Evolutionary conservation across 2,888 invertebrate species (phyloP), one percentile per base, ranked within the genome.

Genomic region (Drosophila anomalipes): DNA sequence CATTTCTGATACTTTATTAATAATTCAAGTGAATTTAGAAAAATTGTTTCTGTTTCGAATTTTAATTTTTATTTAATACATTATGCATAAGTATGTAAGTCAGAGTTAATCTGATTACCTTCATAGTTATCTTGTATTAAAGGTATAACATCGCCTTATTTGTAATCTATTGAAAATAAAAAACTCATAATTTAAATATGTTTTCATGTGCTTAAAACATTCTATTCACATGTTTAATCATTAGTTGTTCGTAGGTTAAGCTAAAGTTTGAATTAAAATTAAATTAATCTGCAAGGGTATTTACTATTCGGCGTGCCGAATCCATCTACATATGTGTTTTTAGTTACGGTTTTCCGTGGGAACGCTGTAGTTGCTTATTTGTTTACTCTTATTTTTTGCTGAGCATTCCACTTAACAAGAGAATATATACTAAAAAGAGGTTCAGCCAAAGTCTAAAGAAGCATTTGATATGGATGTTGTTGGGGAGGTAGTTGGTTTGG

Each of bases 401-500:
- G 30, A 61, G 51, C 60, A 66, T 63, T 70, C 47, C 57, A 70
- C 28, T 68, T 63, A 59, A 66, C 51, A 58, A 57, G 47, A 30
- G 33, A 67, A 26, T 22, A 63, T 37, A 16, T 41, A 69, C 49
- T 57, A 26, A 58, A 77, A 70, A 79, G 19, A 84, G 89, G 81
- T 91, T 86, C 86, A 86, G 91, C 91, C 91, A 90, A 89, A 81
- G 71, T 82, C 88, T 87, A 89, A 69, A 66, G 57, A 87, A 87
- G 77, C 79, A 60, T 52, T 67, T 72, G 28, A 74, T 72, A 73
- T 53, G 57, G 52, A 75, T 73, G 33, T 56, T 72, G 39, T 51
- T 65, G 49, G 39, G 19, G 58, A 56, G 59, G 58, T 58, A 41
- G 30, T 30, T 57, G 56, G 47, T 72, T 47, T 66, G 47, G 56